Percentiles rank a stretch among this genome's conserved stretches.
Evolutionary conservation across 2,113 vertebrate species (phyloP).

Genomic region (Shinisaurus crocodilurus): DNA sequence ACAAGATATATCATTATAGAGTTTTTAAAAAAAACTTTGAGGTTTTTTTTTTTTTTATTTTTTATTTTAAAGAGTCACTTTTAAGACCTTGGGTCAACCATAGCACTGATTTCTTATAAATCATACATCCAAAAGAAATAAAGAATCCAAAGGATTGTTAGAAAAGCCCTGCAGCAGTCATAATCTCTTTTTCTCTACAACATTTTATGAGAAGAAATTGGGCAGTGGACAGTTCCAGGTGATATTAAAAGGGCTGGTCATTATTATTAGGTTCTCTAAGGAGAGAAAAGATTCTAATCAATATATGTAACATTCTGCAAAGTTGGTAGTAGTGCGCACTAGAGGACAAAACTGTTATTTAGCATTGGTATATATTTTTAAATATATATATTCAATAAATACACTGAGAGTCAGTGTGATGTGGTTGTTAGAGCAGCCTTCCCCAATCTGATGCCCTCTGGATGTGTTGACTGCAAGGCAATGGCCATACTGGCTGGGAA

Average conservation of each 20-base stretch:
- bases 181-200: slow-evolving; percentile 8
- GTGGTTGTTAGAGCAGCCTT: background rate
- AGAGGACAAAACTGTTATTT: background rate
- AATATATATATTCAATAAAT: background rate
- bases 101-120: background rate
- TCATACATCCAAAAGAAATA: background rate
- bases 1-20: background rate
- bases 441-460: too few relatives aligned
- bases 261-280: slow-evolving; percentile 13
- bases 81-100: background rate
- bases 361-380: background rate
- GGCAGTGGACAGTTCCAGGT: slow-evolving; percentile 15
- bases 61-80: background rate
- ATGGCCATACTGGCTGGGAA: too few relatives aligned
- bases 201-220: slow-evolving; percentile 19
- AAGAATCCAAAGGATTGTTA: background rate
- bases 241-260: background rate
- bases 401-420: background rate
- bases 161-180: background rate
- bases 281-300: background rate
- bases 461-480: too few relatives aligned
- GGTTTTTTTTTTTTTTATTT: too few relatives aligned
- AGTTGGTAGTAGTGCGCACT: background rate
- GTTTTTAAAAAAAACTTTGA: background rate
- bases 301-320: background rate